Evolutionary conservation across 2,888 invertebrate species (phyloP), one percentile per base, ranked within the genome.

Genomic region (Lochmaea crataegi): DNA sequence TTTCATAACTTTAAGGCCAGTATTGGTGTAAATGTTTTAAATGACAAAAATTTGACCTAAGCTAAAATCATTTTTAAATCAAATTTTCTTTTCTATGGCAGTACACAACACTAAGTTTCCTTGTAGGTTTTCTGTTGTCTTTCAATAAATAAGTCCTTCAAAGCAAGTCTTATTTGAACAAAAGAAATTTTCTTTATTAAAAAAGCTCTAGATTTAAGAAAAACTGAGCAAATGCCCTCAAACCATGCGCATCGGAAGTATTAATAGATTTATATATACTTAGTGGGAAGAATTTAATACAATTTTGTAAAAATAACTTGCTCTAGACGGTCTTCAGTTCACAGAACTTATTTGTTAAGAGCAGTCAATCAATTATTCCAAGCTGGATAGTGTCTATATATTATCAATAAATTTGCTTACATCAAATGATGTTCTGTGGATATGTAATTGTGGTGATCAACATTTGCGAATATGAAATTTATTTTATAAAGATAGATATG

Each of bases 21-120:
- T 53, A 53, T 45, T 45, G 7, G 32, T 48, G n/a, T n/a, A n/a
- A 48, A n/a, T 48, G 7, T 48, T 53, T 16, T 9, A 18, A 10
- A 53, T 12, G 14, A 11, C 18, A 53, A 53, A 53, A 53, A 53
- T 18, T 53, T 53, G 53, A 53, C 53, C 53, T 18, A 53, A 53
- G 18, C 5, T n/a, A 2, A 10, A 32, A 32, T 32, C 0, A 32
- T 32, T 32, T 32, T 45, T 12, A 48, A 14, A 48, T 48, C 2
- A n/a, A 48, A 48, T 7, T 32, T 32, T 32, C 32, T 32, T 32
- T 14, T 48, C 6, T n/a, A 48, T 48, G 3, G 48, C 42, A 45
- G 12, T 45, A 45, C 42, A 45, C 45, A 45, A 45, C 11, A 45
- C 45, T 12, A 12, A 11, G 45, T 45, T 45, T 45, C 45, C n/a